Base-by-base conservation (phyloP, 2,888 invertebrate species). In the Cryptocheilus praepositus region DNA sequence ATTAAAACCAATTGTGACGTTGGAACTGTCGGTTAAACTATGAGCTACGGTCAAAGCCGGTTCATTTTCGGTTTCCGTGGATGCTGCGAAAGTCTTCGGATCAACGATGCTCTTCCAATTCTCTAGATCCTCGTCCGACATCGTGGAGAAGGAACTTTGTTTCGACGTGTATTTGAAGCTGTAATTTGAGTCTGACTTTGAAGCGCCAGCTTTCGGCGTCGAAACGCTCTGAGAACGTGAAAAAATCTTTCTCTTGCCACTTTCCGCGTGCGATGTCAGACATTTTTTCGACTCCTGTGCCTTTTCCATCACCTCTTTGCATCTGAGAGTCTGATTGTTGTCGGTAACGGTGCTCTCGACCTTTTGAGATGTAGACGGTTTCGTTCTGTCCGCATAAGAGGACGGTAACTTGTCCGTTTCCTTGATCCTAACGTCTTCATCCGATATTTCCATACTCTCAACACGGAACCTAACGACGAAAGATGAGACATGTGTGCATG, bases 371-470 rank as follows among this genome's bases (percentile, higher is more conserved):
- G 43, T 44, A 25, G 53, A 56, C 19, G 58, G 22, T 52, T 64
- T 75, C 13, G 44, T 11, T 61, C 80, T 80, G 4, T 78, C 81
- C 36, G 36, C 36, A 0, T 63, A 71, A 1, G 73, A 66, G 0
- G 66, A 45, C 19, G 67, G 68, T 7, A 71, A 77, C 36, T 61
- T 68, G 1, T 62, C 28, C 15, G 71, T 74, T 51, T 88, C 85
- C 58, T 88, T 88, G 52, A 88, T 87, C 60, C 88, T 82, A 0
- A 87, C 88, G 36, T 88, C 88, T 3, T 82, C 82, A 15, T 88
- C 87, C 3, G 84, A 57, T 25, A 88, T 84, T 36, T 88, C 88
- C 86, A 84, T 88, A 57, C 88, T 88, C 66, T 88, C 87, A 0
- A 88, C 88, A 5, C 87, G 80, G 49, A 88, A 88, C 71, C 88